Conservation (phyloP, 2,888 invertebrate genomes). For the Dryadula phaetusa region DNA sequence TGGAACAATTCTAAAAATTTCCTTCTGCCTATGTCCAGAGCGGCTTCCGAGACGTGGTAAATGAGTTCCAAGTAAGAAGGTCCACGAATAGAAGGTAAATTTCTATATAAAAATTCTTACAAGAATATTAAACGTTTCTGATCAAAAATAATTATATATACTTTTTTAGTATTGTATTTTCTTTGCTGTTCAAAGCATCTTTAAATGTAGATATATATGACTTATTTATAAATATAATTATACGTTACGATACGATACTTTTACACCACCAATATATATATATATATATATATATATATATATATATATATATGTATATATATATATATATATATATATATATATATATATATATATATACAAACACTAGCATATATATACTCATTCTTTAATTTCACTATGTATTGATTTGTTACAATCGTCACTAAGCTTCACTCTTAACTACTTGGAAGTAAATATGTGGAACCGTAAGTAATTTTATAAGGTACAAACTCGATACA, state of each 20-base stretch:
- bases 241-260: too few species aligned
- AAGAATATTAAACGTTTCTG: constrained; percentile 17
- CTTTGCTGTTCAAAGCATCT: background rate
- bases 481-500: constrained; percentile 22
- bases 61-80: constrained; percentile 31
- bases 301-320: too few species aligned
- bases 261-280: too few species aligned
- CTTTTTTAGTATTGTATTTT: background rate
- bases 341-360: background rate
- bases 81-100: constrained; percentile 26
- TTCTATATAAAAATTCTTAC: constrained; percentile 28
- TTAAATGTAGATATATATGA: too few species aligned
- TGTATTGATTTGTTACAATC: constrained; percentile 51
- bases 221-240: too few species aligned
- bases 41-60: constrained; percentile 35
- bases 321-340: too few species aligned
- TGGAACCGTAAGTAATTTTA: constrained; percentile 31
- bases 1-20: constrained; percentile 38
- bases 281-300: too few species aligned
- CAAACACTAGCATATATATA: background rate
- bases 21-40: constrained; percentile 17
- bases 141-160: constrained; percentile 6
- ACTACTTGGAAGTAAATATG: constrained; percentile 30
- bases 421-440: constrained; percentile 55
- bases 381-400: constrained; percentile 36